Evolutionary conservation across 2,888 invertebrate genomes (phyloP), one percentile per base, ranked within the genome.

Genomic region (Reticulitermes lucifugus): DNA sequence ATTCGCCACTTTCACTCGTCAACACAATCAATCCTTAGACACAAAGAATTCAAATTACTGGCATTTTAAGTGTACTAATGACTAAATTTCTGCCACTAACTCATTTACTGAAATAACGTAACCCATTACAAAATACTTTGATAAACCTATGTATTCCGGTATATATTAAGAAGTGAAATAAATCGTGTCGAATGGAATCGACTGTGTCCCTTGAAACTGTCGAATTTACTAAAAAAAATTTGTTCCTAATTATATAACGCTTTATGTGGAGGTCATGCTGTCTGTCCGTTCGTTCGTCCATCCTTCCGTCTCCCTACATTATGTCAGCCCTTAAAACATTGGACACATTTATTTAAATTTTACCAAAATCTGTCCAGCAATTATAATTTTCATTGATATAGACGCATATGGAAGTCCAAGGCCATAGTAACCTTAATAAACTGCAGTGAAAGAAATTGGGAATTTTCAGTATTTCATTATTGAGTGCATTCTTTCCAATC

Each of bases 51-150:
- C 7, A 80, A 80, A 60, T 80, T 80, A 80, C 29, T 35, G 29
- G 35, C 22, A 35, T 80, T 35, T n/a, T 55, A 51, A 35, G 35
- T 60, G 35, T 59, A 80, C 60, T 35, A 65, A 12, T 51, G 46
- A 79, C 29, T 51, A 25, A 79, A 79, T 79, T 35, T 21, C 80
- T 80, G 60, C 46, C 59, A 80, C 29, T 80, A 80, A 60, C 80
- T 25, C 29, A 29, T 80, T 80, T 12, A 60, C n/a, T 59, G 29
- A 80, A 59, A n/a, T 60, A 7, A 80, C 41, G 60, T 59, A 59
- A 80, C 41, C 60, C 60, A 80, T 80, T 60, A 35, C 22, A 46
- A 35, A 80, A 14, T 80, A 79, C 29, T 71, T 71, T 2, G 35
- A 29, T 71, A 14, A 71, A 71, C 3, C 71, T 35, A 71, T 25